Base-by-base conservation (phyloP, 2,113 vertebrate species). In the Odocoileus virginianus region DNA sequence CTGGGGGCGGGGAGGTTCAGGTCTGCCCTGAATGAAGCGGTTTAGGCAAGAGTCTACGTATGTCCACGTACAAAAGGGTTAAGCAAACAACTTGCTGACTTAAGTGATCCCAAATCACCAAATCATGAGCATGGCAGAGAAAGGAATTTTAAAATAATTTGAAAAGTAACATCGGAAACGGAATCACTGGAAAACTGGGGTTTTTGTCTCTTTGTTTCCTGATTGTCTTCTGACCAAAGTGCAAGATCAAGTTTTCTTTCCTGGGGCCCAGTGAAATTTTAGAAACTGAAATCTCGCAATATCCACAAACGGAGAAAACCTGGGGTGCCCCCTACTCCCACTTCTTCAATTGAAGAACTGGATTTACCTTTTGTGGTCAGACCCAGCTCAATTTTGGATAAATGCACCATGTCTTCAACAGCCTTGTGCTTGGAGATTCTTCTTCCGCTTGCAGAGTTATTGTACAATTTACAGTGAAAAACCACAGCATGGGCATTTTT, bases 131-230 rank as follows among this genome's bases (percentile, higher is more conserved):
- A 54, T 43, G 82, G 17, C 36, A 71, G 52, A 67, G 23, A 50
- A 86, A 93, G 61, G 27, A 88, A 57, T 57, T 94, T 95, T 84
- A 78, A 83, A 95, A 30, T 79, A 92, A 94, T 33, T 85, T 93
- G 2, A 90, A 89, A 96, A 87, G 40, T 52, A 71, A 43, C 30
- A 0, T 6, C 23, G 15, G 64, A 89, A 60, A 57, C 28, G 3
- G 47, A 82, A 95, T 87, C 86, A 64, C 36, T 94, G 21, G 28
- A 47, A 92, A 89, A 74, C 33, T 36, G 33, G 30, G 7, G 0
- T 3, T 55, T 92, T 50, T 50, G 19, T 58, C 25, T 43, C 61
- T 55, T 87, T 45, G 10, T 90, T 83, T 89, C 91, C 83, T 85
- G 33, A 76, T 57, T 91, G 9, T 93, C 76, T 30, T 95, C 54